phyloP scores from a whole-genome alignment of 2,797 vertebrate genomes.

The Etheostoma nigrum region DNA sequence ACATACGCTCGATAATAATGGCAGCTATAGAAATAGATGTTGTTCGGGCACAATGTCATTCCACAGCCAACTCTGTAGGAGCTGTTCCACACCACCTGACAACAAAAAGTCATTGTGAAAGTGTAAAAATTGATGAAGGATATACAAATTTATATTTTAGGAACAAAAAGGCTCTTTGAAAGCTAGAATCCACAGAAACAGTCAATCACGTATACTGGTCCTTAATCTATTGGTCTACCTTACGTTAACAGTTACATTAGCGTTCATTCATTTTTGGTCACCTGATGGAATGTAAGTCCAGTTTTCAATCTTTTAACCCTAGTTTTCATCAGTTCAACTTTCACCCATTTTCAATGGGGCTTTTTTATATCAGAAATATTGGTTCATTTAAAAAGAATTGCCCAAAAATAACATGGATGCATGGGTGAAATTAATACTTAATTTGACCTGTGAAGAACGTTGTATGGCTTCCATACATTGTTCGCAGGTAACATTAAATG shows the following conservation, averaged over 20 bases:
- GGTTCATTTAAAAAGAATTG: too few relatives aligned
- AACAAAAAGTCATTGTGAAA: neutral
- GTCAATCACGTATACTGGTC: too few relatives aligned
- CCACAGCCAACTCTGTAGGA: conserved; percentile 83
- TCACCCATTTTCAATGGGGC: too few relatives aligned
- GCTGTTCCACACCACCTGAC: conserved; percentile 83
- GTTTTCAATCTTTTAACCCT: neutral
- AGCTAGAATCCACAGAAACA: neutral
- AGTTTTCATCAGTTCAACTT: too few relatives aligned
- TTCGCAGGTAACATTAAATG: too few relatives aligned
- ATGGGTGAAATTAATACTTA: too few relatives aligned
- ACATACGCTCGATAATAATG: conserved; percentile 84
- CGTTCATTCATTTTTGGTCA: too few relatives aligned
- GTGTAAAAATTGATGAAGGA: neutral
- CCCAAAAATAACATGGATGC: too few relatives aligned
- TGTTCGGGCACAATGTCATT: conserved; percentile 54
- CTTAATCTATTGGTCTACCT: neutral
- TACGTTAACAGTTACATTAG: neutral
- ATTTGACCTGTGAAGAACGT: too few relatives aligned
- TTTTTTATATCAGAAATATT: too few relatives aligned
- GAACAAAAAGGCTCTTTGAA: neutral
- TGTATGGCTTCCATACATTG: too few relatives aligned
- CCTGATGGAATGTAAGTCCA: too few relatives aligned
- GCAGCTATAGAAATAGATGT: conserved; percentile 77
- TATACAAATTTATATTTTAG: neutral